Percentiles rank a stretch among this genome's conserved stretches.
Conservation (phyloP, 2,888 invertebrate species). For the Nasonovia ribisnigri region DNA sequence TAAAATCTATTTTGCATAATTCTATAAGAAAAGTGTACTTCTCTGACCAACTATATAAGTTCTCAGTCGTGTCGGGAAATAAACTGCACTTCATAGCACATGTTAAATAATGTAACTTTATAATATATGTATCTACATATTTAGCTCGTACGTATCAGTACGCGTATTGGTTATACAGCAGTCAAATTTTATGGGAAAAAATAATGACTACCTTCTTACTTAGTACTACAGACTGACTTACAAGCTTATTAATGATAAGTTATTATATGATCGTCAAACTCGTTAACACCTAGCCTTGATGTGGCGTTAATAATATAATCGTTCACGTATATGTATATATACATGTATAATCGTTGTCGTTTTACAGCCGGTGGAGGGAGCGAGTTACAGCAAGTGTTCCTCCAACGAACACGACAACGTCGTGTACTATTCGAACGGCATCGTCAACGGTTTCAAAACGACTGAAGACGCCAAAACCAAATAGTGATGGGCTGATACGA, state of each 20-base stretch:
- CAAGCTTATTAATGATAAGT: background rate
- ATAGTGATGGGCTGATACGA: conserved; percentile 48
- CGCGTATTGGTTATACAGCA: background rate
- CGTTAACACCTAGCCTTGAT: background rate
- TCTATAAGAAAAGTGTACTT: background rate
- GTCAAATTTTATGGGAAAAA: background rate
- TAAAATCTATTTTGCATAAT: background rate
- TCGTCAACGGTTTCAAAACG: conserved; percentile 76
- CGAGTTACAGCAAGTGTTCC: conserved; percentile 65
- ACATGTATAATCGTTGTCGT: conserved; percentile 30
- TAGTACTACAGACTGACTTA: background rate
- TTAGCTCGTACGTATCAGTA: background rate
- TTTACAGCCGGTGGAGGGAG: conserved; percentile 73
- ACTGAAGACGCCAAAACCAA: conserved; percentile 65
- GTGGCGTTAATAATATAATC: background rate
- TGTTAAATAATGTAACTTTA: background rate
- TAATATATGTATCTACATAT: background rate
- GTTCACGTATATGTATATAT: background rate
- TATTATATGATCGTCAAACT: background rate
- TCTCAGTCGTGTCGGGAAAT: background rate
- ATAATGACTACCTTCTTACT: background rate
- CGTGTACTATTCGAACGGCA: conserved; percentile 76
- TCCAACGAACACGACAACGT: conserved; percentile 70
- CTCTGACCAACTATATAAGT: background rate
- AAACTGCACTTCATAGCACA: background rate